Evolutionary conservation across 2,888 invertebrate species (phyloP), one percentile per base, ranked within the genome.

Genomic region (Resseliella maxima): DNA sequence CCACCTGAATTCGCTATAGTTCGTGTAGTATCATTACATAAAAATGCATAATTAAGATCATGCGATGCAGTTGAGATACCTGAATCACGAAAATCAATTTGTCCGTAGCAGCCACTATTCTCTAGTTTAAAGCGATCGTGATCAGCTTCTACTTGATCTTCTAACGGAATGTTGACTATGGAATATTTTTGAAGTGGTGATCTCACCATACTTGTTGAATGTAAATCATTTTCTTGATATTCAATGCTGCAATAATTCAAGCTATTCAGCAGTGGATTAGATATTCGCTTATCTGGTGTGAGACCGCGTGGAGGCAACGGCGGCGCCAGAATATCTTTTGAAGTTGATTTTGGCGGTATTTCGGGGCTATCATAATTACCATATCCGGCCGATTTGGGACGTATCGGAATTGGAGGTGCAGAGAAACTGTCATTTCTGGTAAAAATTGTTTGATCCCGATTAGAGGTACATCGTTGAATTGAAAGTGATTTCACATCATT

Each of bases 271-370:
- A 83, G 0, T 0, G 91, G 90, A 89, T 91, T 91, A 0, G 91
- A 91, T 45, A 90, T 90, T n/a, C 91, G 89, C 86, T 91, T 91
- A 59, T 91, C 91, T 0, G 91, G 90, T 10, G 90, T 91, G 88
- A 95, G 94, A 10, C 96, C 95, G 87, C 96, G 92, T 0, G 96
- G 96, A 3, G 96, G 96, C 86, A 96, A 89, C 0, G 96, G 96
- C 27, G 96, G 96, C 0, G 96, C 96, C 91, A 88, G 91, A 18
- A 81, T 36, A 18, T 90, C 90, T 87, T 88, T 87, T 59, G 86
- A 87, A 15, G 91, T 90, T 27, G 91, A 91, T 89, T 92, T 93
- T 5, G 93, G 93, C 24, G 93, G 93, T 87, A 92, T 90, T 87
- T 91, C 91, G 0, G 91, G 91, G 85, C 91, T 91, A 81, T 91